phyloP scores from a whole-genome alignment of 2,888 invertebrate species.

The Perdita meconis region DNA sequence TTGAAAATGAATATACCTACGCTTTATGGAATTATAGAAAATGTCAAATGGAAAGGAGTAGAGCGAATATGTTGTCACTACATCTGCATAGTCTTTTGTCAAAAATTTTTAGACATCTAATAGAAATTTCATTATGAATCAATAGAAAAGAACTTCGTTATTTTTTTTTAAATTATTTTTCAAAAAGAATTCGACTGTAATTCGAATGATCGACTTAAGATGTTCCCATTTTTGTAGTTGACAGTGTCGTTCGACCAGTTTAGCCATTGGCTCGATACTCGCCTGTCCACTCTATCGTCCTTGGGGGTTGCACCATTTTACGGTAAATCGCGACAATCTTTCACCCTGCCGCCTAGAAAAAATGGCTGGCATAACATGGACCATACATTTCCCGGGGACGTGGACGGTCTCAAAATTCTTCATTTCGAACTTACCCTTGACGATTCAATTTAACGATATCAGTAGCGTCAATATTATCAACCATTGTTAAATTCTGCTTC shows the following conservation, averaged over 20 bases:
- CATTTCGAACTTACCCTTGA: slow-evolving; percentile 34
- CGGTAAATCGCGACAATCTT: slow-evolving; percentile 73
- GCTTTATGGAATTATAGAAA: too few species aligned
- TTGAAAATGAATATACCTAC: too few species aligned
- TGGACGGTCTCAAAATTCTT: slow-evolving; percentile 56
- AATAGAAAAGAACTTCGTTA: too few species aligned
- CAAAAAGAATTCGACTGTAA: too few species aligned
- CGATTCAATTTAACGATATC: slow-evolving; percentile 50
- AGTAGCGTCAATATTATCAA: too few species aligned
- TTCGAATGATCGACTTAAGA: slow-evolving; percentile 8
- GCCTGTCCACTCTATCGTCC: slow-evolving; percentile 62
- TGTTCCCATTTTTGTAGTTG: slow-evolving; percentile 39
- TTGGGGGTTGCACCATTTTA: slow-evolving; percentile 69
- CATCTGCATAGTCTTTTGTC: too few species aligned
- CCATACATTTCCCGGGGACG: slow-evolving; percentile 52
- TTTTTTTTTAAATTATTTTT: too few species aligned
- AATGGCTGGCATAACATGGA: slow-evolving; percentile 56
- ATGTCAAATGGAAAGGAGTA: too few species aligned
- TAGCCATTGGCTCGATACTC: slow-evolving; percentile 60
- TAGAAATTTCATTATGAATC: too few species aligned
- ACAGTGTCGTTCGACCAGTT: slow-evolving; percentile 30
- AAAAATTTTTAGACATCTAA: too few species aligned
- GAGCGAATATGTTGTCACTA: too few species aligned
- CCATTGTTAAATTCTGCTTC: too few species aligned
- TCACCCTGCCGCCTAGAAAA: slow-evolving; percentile 68